phyloP scores from a whole-genome alignment of 1,140 invertebrate genomes.

The Drosophila teissieri region DNA sequence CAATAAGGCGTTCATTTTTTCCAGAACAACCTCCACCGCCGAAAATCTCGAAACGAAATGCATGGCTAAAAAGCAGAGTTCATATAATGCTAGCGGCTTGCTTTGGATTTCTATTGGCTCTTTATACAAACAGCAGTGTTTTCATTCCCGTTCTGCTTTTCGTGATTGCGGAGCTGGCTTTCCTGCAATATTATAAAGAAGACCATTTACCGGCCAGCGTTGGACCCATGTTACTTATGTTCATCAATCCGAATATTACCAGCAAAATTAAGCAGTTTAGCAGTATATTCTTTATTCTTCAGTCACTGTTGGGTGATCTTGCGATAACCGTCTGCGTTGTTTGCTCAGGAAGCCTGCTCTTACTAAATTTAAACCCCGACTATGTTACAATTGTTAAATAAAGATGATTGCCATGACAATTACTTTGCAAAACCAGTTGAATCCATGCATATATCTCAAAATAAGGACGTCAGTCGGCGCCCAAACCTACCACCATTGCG shows the following conservation, averaged over 20 bases:
- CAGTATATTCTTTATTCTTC: constrained; percentile 28
- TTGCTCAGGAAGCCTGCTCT: constrained; percentile 18
- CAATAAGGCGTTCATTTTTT: constrained; percentile 15
- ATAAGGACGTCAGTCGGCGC: not conserved
- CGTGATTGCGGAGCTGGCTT: constrained; percentile 10
- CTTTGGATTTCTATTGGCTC: constrained; percentile 13
- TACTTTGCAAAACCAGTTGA: not conserved
- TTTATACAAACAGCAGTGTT: constrained; percentile 29
- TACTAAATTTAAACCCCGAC: constrained; percentile 12
- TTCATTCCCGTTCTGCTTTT: constrained; percentile 31
- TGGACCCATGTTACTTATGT: constrained; percentile 22
- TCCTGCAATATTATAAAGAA: constrained; percentile 17
- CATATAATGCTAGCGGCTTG: constrained; percentile 27
- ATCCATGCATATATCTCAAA: not conserved
- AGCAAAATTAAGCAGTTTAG: constrained; percentile 36
- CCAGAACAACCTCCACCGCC: constrained; percentile 6
- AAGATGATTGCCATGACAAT: not conserved
- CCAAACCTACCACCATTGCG: not conserved
- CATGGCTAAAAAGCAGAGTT: constrained; percentile 10
- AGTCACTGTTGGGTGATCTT: constrained; percentile 24
- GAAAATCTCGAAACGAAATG: not conserved
- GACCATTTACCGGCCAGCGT: constrained; percentile 8
- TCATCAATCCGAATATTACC: constrained; percentile 16
- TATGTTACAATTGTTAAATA: constrained; percentile 18
- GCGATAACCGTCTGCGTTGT: constrained; percentile 30